These are phyloP conservation scores for Australoheros scitulus DNA, from an alignment of 2,113 vertebrate genomes.

Conservation along the genomic window DNA sequence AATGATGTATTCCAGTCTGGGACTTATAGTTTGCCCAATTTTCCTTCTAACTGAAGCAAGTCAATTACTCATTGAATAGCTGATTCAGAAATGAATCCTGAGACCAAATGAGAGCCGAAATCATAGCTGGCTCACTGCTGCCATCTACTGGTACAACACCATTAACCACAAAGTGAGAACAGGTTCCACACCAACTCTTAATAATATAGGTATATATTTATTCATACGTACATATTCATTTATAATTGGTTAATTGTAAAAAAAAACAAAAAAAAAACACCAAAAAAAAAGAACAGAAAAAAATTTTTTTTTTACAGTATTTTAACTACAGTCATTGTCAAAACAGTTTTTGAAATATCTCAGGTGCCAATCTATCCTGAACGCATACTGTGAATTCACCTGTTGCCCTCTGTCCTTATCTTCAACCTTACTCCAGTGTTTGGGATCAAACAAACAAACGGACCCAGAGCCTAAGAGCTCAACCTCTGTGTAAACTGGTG, in stretches of 20 bases:
- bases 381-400: conserved; percentile 45
- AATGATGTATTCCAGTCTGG: background rate
- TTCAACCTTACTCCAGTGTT: conserved; percentile 58
- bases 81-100: background rate
- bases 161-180: background rate
- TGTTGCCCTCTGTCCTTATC: conserved; percentile 15
- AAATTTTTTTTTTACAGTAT: conserved; percentile 80
- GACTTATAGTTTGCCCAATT: background rate
- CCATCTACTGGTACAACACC: conserved; percentile 54
- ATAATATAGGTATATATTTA: conserved; percentile 88
- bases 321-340: conserved; percentile 81
- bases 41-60: background rate
- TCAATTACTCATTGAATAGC: background rate
- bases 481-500: conserved; percentile 44
- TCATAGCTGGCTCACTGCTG: conserved; percentile 23
- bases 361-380: conserved; percentile 54
- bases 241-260: conserved; percentile 83
- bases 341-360: conserved; percentile 63
- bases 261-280: conserved; percentile 66
- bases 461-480: background rate
- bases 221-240: conserved; percentile 83
- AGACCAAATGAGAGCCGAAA: background rate
- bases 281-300: conserved; percentile 61
- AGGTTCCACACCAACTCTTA: conserved; percentile 58
- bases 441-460: conserved; percentile 36